Conservation (phyloP, 2,888 invertebrate genomes). For the Dione vanillae region DNA sequence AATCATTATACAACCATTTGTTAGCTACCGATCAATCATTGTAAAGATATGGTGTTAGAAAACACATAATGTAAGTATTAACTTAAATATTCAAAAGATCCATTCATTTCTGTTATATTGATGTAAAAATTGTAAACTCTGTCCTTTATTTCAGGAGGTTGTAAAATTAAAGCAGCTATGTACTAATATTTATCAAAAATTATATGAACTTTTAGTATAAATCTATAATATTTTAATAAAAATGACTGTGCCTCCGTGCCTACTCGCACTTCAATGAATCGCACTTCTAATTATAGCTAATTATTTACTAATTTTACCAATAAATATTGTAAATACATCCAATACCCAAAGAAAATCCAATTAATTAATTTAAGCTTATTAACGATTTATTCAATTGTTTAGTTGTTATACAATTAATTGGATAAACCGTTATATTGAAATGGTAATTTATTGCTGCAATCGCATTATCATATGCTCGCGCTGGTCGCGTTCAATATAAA, state of each 20-base stretch:
- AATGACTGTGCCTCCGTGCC: constrained; percentile 80
- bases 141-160: background rate
- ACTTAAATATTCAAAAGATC: background rate
- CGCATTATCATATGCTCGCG: constrained; percentile 37
- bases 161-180: background rate
- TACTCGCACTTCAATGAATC: constrained; percentile 58
- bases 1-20: constrained; percentile 45
- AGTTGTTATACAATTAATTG: constrained; percentile 6
- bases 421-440: constrained; percentile 55
- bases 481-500: constrained; percentile 36
- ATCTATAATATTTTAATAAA: constrained; percentile 51
- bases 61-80: constrained; percentile 25
- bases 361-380: constrained; percentile 10
- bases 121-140: background rate
- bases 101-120: background rate
- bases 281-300: constrained; percentile 72
- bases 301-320: constrained; percentile 33
- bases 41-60: constrained; percentile 50
- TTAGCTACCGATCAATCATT: constrained; percentile 47
- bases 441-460: constrained; percentile 6
- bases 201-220: constrained; percentile 47
- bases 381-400: constrained; percentile 12
- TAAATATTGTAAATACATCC: constrained; percentile 26
- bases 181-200: constrained; percentile 29
- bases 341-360: constrained; percentile 2